Evolutionary conservation across 1,140 invertebrate genomes (phyloP).

Genomic region (Pectinophora gossypiella): DNA sequence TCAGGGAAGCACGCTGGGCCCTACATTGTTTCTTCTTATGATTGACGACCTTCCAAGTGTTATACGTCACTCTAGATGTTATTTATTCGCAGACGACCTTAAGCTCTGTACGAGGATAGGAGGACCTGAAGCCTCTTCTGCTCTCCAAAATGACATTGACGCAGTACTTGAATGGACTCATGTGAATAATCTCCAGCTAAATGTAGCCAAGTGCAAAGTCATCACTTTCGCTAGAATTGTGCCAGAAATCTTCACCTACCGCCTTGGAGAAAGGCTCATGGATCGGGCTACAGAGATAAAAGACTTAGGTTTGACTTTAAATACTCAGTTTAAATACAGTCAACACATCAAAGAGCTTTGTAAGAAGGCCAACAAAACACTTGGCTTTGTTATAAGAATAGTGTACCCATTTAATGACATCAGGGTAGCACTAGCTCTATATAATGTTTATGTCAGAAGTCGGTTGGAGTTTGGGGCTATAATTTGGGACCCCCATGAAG

Average conservation of each 20-base stretch:
- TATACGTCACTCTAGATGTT: neutral
- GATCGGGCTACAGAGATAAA: neutral
- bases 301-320: neutral
- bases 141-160: neutral
- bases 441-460: neutral
- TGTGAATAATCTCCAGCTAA: neutral
- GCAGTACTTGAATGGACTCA: neutral
- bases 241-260: neutral
- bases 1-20: neutral
- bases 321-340: neutral
- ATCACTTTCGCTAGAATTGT: neutral
- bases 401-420: neutral
- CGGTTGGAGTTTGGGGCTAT: neutral
- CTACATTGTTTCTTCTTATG: neutral
- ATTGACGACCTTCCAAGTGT: neutral
- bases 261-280: neutral
- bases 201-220: neutral
- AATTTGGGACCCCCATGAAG: neutral
- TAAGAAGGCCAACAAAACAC: neutral
- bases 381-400: neutral
- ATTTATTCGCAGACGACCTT: neutral
- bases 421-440: neutral
- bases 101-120: neutral
- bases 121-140: neutral
- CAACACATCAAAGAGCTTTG: neutral